Conservation (phyloP, 2,113 vertebrate genomes). For the Hiodon alosoides region DNA sequence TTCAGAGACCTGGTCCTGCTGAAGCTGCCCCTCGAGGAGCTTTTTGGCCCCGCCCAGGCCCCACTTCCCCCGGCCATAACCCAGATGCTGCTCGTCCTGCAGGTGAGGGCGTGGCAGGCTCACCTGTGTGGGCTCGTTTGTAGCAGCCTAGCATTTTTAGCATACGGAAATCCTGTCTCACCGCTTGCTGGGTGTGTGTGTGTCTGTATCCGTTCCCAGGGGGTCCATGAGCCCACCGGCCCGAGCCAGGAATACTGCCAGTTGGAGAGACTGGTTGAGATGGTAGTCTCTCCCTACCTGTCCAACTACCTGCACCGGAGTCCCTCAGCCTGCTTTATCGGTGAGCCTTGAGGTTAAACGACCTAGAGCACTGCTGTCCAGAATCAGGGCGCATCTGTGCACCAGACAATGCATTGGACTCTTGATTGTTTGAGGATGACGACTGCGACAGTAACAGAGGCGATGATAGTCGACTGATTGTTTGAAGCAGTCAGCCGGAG, state of each 20-base stretch:
- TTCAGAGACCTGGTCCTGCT: constrained; percentile 86
- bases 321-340: constrained; percentile 19
- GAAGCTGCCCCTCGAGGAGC: constrained; percentile 74
- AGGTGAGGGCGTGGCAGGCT: constrained; percentile 51
- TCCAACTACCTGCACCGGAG: constrained; percentile 48
- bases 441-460: too few species aligned
- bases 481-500: too few species aligned
- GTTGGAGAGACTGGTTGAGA: constrained; percentile 79
- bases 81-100: constrained; percentile 89
- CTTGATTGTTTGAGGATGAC: too few species aligned
- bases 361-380: not conserved
- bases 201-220: constrained; percentile 53
- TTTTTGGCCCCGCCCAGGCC: constrained; percentile 58
- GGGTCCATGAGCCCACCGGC: constrained; percentile 75
- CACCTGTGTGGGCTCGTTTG: not conserved
- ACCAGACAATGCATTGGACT: too few species aligned
- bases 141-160: not conserved
- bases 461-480: too few species aligned
- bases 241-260: constrained; percentile 72
- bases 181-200: not conserved
- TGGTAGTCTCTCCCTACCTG: constrained; percentile 81
- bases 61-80: constrained; percentile 70
- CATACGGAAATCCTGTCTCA: constrained; percentile 4
- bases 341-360: constrained; percentile 9
- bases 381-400: not conserved